These are phyloP conservation scores for Onychomys leucogaster DNA, from an alignment of 2,797 vertebrate species.

Conservation along the genomic window DNA sequence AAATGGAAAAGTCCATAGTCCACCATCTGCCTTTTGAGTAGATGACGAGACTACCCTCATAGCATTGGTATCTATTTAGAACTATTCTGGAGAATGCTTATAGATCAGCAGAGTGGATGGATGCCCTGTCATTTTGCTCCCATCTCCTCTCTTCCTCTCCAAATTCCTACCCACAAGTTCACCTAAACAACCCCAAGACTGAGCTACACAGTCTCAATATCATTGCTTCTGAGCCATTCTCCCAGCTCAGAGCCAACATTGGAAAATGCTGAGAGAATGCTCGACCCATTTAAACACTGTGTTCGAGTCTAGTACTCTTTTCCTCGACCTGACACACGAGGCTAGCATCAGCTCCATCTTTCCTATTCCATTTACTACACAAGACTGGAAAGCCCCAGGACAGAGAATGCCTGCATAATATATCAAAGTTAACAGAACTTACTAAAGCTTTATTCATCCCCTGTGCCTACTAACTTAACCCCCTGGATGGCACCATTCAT, in stretches of 20 bases:
- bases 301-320: neutral
- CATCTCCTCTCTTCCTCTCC: neutral
- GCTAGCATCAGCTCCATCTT: neutral
- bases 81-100: neutral
- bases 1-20: neutral
- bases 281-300: slow-evolving; percentile 4
- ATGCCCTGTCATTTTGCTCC: neutral
- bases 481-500: neutral
- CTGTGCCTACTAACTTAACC: slow-evolving; percentile 17
- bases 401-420: slow-evolving; percentile 34
- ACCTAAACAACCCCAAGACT: neutral
- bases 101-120: neutral
- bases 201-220: neutral
- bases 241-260: neutral
- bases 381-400: neutral
- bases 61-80: neutral
- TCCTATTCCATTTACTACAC: neutral
- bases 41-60: neutral
- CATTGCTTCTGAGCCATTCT: neutral
- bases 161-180: neutral
- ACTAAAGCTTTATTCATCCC: slow-evolving; percentile 42
- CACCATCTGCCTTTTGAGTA: neutral
- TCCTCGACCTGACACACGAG: neutral
- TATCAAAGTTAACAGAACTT: slow-evolving; percentile 41
- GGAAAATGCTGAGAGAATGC: neutral